phyloP scores from a whole-genome alignment of 2,888 invertebrate species.

The Automeris io region DNA sequence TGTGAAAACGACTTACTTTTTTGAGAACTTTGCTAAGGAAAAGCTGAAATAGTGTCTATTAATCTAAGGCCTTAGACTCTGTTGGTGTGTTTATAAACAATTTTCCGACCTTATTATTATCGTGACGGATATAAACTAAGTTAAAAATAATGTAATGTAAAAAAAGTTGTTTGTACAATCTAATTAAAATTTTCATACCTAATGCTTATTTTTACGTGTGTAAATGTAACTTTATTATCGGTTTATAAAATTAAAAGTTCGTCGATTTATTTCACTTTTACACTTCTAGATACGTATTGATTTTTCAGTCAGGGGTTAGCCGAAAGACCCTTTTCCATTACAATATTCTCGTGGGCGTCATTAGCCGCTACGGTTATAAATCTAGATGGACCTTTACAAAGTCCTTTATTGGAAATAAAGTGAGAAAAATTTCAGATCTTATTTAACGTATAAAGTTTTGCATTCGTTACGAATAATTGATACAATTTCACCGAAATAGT shows the following conservation, averaged over 20 bases:
- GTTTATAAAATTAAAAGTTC: slow-evolving; percentile 24
- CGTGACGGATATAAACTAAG: too few relatives aligned
- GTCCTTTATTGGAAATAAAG: slow-evolving; percentile 5
- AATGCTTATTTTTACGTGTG: too few relatives aligned
- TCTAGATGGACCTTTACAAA: slow-evolving; percentile 22
- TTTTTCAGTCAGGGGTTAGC: slow-evolving; percentile 34
- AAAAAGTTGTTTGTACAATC: too few relatives aligned
- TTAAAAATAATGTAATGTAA: too few relatives aligned
- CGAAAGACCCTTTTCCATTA: slow-evolving; percentile 41
- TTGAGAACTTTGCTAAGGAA: too few relatives aligned
- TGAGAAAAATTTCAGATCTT: slow-evolving; percentile 3
- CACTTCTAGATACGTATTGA: slow-evolving; percentile 48
- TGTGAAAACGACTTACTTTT: too few relatives aligned
- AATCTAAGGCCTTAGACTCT: too few relatives aligned
- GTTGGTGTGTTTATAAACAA: too few relatives aligned
- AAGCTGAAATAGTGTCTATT: too few relatives aligned
- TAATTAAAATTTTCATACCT: too few relatives aligned
- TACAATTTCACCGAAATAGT: slow-evolving; percentile 21
- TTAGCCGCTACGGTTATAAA: slow-evolving; percentile 39
- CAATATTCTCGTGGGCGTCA: slow-evolving; percentile 44
- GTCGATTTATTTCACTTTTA: slow-evolving; percentile 28
- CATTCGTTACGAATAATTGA: slow-evolving; percentile 10
- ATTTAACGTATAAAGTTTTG: slow-evolving; percentile 1
- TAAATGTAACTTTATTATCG: too few relatives aligned
- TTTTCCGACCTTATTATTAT: too few relatives aligned